A percentile compares a stretch with the other conserved stretches of the same genome.
phyloP scores from a whole-genome alignment of 2,797 vertebrate species.

The Phrynocephalus guinanensis region DNA sequence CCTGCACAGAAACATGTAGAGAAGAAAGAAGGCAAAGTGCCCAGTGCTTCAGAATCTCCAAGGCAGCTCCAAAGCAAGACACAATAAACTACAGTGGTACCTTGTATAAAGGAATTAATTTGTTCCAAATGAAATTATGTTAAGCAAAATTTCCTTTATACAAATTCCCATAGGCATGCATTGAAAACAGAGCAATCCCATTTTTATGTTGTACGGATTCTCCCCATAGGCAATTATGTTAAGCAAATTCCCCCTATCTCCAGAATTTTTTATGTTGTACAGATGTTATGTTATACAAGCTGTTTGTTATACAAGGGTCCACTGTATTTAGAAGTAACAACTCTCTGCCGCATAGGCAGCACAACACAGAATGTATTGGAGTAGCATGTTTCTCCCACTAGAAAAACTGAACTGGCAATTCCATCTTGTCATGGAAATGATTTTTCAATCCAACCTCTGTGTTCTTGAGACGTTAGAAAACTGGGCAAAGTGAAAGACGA shows the following conservation, averaged over 20 bases:
- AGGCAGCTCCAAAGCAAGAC: constrained; percentile 68
- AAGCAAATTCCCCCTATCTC: too few species aligned
- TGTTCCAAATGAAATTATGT: too few species aligned
- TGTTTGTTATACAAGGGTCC: too few species aligned
- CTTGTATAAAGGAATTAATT: too few species aligned
- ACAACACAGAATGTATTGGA: constrained; percentile 84
- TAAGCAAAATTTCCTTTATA: too few species aligned
- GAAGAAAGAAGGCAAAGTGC: constrained; percentile 70
- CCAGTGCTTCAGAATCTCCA: constrained; percentile 68
- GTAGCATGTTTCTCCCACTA: constrained; percentile 80
- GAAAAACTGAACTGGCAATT: constrained; percentile 82
- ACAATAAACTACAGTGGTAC: constrained; percentile 60
- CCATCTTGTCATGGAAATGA: constrained; percentile 80
- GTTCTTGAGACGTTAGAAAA: constrained; percentile 67
- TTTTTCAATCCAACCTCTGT: constrained; percentile 68
- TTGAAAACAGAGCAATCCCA: too few species aligned
- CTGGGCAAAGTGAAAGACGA: constrained; percentile 57
- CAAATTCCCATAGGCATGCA: too few species aligned
- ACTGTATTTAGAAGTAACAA: constrained; percentile 70
- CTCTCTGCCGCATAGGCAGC: constrained; percentile 75
- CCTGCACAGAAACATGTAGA: constrained; percentile 72
- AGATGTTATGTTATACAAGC: too few species aligned
- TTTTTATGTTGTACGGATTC: too few species aligned
- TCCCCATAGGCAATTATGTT: too few species aligned
- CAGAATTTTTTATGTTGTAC: too few species aligned